These are phyloP conservation scores for Polyommatus icarus DNA, from an alignment of 2,888 invertebrate species.

Conservation along the genomic window DNA sequence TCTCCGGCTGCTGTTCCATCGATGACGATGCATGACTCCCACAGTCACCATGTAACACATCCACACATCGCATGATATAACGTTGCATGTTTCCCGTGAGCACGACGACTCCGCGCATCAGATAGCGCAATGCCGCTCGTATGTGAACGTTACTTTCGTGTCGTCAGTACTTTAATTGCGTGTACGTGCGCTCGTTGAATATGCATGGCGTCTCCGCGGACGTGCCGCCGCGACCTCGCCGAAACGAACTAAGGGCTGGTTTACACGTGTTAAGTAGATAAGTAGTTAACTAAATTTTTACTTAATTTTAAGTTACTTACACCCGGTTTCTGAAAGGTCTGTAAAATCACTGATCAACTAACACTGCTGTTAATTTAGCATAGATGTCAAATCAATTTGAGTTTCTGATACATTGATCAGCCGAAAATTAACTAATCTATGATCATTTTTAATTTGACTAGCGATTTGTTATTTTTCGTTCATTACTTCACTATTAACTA, in stretches of 20 bases:
- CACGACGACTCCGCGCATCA: slow-evolving; percentile 3
- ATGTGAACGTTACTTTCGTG: not conserved
- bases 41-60: not conserved
- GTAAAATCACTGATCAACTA: no score
- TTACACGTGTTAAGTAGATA: no score
- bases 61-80: not conserved
- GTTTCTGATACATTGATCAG: no score
- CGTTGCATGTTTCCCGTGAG: not conserved
- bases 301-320: no score
- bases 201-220: slow-evolving; percentile 12
- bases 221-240: not conserved
- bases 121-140: slow-evolving; percentile 1
- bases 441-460: no score
- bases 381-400: no score
- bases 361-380: no score
- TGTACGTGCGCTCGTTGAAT: slow-evolving; percentile 26
- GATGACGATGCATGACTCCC: not conserved
- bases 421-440: no score
- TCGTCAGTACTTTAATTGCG: slow-evolving; percentile 19
- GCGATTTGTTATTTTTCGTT: no score
- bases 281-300: no score
- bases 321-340: no score
- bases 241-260: slow-evolving; percentile 14
- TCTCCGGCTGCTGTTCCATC: not conserved
- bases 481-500: no score